Percentiles rank a stretch among this genome's conserved stretches.
Conservation (phyloP, 2,797 vertebrate species). For the Cossypha caffra region DNA sequence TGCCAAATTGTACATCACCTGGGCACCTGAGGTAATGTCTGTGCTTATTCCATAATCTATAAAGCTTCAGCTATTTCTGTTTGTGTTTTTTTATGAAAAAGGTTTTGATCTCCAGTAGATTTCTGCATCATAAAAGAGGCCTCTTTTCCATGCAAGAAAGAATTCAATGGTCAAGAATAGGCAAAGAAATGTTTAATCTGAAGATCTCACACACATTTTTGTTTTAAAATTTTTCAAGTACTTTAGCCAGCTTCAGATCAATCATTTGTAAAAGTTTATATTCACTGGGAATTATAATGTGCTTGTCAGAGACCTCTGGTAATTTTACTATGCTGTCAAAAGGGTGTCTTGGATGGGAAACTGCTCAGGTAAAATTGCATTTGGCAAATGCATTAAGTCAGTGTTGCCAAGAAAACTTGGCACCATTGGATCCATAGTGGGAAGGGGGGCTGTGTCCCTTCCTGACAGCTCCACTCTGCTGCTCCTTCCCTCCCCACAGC, state of each 20-base stretch:
- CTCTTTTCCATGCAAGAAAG: background rate
- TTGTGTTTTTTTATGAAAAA: background rate
- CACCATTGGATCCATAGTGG: background rate
- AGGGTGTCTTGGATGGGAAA: background rate
- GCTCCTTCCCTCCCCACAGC: background rate
- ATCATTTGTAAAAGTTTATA: background rate
- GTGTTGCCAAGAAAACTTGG: background rate
- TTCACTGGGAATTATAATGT: background rate
- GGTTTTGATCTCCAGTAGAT: background rate
- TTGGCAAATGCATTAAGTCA: background rate
- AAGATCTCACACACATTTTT: background rate
- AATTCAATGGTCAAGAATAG: background rate
- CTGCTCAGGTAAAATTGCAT: background rate
- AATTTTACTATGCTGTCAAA: background rate
- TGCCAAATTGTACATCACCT: background rate
- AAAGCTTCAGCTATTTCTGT: background rate
- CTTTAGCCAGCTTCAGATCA: background rate
- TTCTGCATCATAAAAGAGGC: background rate
- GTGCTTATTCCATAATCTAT: background rate
- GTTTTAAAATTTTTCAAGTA: background rate
- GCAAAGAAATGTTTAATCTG: background rate
- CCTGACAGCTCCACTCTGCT: background rate
- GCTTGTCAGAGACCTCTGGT: background rate
- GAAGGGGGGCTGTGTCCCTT: background rate
- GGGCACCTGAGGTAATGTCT: background rate